Percentiles rank a stretch among this genome's conserved stretches.
phyloP scores from a whole-genome alignment of 2,888 invertebrate genomes.

The Meteorus cinctellus region DNA sequence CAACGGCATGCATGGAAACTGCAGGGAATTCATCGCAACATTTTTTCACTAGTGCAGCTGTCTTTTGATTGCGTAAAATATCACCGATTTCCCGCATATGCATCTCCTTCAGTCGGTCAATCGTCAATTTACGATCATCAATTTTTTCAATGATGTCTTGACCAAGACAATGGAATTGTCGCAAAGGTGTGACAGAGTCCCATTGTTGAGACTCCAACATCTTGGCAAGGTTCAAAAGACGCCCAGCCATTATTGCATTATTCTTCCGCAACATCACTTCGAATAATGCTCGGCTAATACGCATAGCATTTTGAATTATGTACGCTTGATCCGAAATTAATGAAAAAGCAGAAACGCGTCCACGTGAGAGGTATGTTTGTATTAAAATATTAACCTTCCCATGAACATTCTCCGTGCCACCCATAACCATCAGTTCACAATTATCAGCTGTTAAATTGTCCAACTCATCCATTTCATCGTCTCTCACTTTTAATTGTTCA shows the following conservation, averaged over 20 bases:
- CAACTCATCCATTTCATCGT: slow-evolving; percentile 95
- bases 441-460: slow-evolving; percentile 83
- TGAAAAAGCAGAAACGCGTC: slow-evolving; percentile 87
- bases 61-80: slow-evolving; percentile 84
- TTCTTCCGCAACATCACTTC: slow-evolving; percentile 93
- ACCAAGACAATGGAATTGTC: slow-evolving; percentile 88
- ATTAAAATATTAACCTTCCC: slow-evolving; percentile 97
- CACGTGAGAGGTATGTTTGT: slow-evolving; percentile 90
- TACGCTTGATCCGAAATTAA: slow-evolving; percentile 92
- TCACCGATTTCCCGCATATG: slow-evolving; percentile 89
- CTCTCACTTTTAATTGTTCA: slow-evolving; percentile 93
- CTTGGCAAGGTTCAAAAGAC: slow-evolving; percentile 90
- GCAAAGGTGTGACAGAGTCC: slow-evolving; percentile 89
- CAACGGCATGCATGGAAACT: slow-evolving; percentile 85
- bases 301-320: slow-evolving; percentile 92
- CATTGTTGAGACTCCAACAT: slow-evolving; percentile 95
- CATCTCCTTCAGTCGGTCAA: slow-evolving; percentile 90
- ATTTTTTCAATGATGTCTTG: slow-evolving; percentile 87
- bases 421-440: slow-evolving; percentile 86
- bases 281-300: slow-evolving; percentile 94
- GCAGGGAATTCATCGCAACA: slow-evolving; percentile 90
- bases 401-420: slow-evolving; percentile 90
- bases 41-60: slow-evolving; percentile 85
- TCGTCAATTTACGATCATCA: slow-evolving; percentile 83
- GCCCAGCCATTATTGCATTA: slow-evolving; percentile 90